Evolutionary conservation across 2,113 vertebrate species (phyloP), one percentile per base, ranked within the genome.

Genomic region (Myrmophylax atrothorax): DNA sequence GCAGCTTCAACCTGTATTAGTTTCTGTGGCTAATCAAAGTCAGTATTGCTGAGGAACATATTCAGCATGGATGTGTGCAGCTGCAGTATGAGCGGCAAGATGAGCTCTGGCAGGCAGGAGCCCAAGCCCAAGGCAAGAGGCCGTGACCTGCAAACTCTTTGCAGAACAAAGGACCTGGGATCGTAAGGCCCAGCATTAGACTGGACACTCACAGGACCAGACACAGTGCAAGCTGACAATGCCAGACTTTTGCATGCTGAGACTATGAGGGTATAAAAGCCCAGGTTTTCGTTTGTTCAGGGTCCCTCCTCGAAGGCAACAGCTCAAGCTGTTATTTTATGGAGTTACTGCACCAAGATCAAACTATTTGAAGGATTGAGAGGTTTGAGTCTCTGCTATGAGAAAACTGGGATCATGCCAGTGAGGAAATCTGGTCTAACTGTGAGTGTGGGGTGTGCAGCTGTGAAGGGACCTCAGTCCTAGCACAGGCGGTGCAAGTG

Each of bases 141-240:
- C 28, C 1, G 1, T 53, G 38, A 74, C 3, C 5, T 28, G 14
- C 67, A 22, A 25, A 28, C 3, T 12, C 42, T 66, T 23, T 60
- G n/a, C 38, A 60, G 24, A 6, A 12, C 60, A 38, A 3, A 38
- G 23, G 24, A n/a, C 60, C 59, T 46, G 33, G 53, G 26, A 26
- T 8, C 7, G 26, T 37, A 52, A 33, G 25, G 10, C 33, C 12
- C 52, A 28, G 44, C 9, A 37, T 37, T 22, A 14, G 24, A 26
- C 49, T 15, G 25, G 49, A 26, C 49, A 26, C 49, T 50, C 49
- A 50, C 49, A 52, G 33, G 37, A 33, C 18, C 0, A 0, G 15
- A 6, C 10, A 38, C 25, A 52, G 50, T 26, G 50, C 26, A n/a
- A 82, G 3, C 0, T 0, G 0, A n/a, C 8, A 46, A 24, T 13